Evolutionary conservation across 2,797 vertebrate species (phyloP).

Genomic region (Pangasius larnaudii): DNA sequence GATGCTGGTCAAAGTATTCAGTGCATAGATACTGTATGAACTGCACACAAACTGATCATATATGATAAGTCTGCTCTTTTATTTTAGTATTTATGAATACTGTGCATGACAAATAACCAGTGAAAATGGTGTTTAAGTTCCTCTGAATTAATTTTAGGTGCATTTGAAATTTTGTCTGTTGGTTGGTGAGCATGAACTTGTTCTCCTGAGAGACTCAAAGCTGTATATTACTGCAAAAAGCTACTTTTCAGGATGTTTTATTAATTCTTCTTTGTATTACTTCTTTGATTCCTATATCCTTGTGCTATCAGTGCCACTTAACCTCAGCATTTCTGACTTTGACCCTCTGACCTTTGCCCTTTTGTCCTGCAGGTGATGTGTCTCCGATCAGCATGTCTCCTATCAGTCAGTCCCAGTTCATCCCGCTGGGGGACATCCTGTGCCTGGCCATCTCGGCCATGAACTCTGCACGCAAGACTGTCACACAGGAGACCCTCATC

Average conservation of each 20-base stretch:
- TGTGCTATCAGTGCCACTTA: background rate
- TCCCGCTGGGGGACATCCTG: conserved; percentile 97
- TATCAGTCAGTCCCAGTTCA: conserved; percentile 99
- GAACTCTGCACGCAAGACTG: conserved; percentile 95
- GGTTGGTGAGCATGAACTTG: background rate
- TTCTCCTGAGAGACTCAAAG: background rate
- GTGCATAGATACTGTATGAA: background rate
- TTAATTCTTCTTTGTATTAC: background rate
- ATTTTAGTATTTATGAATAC: background rate
- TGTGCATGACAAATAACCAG: background rate
- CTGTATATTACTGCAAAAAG: background rate
- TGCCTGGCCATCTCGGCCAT: conserved; percentile 98
- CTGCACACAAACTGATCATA: background rate
- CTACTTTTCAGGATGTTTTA: background rate
- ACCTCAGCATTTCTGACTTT: background rate
- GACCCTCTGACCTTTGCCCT: conserved; percentile 41
- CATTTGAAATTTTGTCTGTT: background rate
- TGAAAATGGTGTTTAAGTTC: background rate
- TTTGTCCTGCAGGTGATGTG: conserved; percentile 92
- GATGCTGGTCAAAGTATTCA: background rate
- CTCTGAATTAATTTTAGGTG: background rate
- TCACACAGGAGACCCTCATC: conserved; percentile 96
- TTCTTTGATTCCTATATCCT: background rate
- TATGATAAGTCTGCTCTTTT: background rate
- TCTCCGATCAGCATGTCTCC: conserved; percentile 99